A percentile compares a stretch with the other conserved stretches of the same genome.
Evolutionary conservation across 1,140 invertebrate species (phyloP).

Genomic region (Delia radicum): DNA sequence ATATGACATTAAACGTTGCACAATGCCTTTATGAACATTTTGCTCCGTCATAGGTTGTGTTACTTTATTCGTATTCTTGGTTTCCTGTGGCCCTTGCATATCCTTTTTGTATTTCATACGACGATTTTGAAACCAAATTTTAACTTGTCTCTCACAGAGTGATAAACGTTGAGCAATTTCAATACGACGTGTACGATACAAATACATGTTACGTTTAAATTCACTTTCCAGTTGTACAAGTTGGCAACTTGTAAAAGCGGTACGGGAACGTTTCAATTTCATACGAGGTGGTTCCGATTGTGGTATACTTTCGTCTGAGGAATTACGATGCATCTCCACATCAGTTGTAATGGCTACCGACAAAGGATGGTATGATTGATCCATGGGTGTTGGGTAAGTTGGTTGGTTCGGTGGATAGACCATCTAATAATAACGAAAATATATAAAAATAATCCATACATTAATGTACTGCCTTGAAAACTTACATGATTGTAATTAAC

Average conservation of each 20-base stretch:
- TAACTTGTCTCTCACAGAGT: conserved; percentile 83
- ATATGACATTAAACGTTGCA: conserved; percentile 50
- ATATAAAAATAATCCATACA: no score
- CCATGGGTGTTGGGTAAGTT: conserved; percentile 23
- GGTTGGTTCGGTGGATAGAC: conserved; percentile 27
- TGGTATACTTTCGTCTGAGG: conserved; percentile 44
- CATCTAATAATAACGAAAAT: conserved; percentile 30
- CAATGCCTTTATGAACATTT: conserved; percentile 45
- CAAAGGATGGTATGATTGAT: conserved; percentile 9
- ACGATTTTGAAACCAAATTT: conserved; percentile 75
- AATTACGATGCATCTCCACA: conserved; percentile 33
- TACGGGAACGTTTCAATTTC: conserved; percentile 60
- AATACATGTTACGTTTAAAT: conserved; percentile 69
- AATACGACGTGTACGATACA: conserved; percentile 77
- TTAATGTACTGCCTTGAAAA: not conserved
- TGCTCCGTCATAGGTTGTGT: conserved; percentile 43
- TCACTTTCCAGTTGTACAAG: conserved; percentile 65
- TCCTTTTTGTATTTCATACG: conserved; percentile 54
- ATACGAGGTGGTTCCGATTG: conserved; percentile 27
- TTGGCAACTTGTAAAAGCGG: conserved; percentile 80
- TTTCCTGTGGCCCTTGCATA: conserved; percentile 39
- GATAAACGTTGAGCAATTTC: conserved; percentile 75
- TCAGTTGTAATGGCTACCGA: not conserved
- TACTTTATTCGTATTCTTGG: conserved; percentile 33
- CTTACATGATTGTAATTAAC: conserved; percentile 15